A percentile compares a stretch with the other conserved stretches of the same genome.
These are phyloP conservation scores for Cardinalis cardinalis DNA, from an alignment of 2,113 vertebrate species.

Conservation along the genomic window DNA sequence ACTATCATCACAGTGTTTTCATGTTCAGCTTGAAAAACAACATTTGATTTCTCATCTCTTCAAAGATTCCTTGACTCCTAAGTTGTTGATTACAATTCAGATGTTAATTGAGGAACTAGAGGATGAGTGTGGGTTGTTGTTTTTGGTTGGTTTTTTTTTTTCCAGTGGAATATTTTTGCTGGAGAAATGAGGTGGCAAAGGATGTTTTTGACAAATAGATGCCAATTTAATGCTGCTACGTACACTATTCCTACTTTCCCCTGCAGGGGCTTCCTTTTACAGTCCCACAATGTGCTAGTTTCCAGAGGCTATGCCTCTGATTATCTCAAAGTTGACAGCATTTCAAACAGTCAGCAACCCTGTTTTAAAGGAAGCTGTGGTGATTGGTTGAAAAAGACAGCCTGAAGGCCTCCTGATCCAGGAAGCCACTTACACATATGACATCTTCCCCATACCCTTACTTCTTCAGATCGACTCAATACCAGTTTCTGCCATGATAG, in stretches of 20 bases:
- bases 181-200: not conserved
- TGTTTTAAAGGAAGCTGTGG: constrained; percentile 19
- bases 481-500: constrained; percentile 21
- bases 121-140: not conserved
- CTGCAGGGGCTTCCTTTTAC: constrained; percentile 45
- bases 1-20: not conserved
- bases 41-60: not conserved
- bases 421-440: not conserved
- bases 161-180: not conserved
- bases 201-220: constrained; percentile 47
- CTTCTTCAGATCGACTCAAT: constrained; percentile 19
- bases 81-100: not conserved
- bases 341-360: constrained; percentile 49
- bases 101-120: constrained; percentile 3
- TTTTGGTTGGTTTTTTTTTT: not conserved
- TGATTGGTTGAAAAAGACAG: constrained; percentile 30
- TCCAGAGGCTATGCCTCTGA: constrained; percentile 45
- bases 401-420: constrained; percentile 23
- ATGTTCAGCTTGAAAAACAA: not conserved
- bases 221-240: not conserved
- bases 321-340: constrained; percentile 45
- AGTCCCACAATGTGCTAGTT: constrained; percentile 34
- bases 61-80: not conserved
- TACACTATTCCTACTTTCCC: constrained; percentile 15
- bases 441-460: constrained; percentile 8